Conservation (phyloP, 1,140 invertebrate species). For the Epicauta chinensis region DNA sequence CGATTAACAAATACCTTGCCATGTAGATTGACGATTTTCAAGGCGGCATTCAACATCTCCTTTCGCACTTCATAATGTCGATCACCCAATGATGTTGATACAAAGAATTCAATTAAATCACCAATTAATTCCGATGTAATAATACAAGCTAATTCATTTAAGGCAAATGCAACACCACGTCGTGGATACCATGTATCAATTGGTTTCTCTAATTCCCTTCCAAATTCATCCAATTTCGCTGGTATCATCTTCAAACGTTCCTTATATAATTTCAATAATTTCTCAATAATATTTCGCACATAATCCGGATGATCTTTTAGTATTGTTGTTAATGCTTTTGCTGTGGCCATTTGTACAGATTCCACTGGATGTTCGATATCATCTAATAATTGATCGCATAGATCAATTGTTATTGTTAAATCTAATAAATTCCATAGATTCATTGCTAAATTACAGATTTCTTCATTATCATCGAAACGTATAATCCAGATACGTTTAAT, state of each 20-base stretch:
- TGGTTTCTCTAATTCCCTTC: slow-evolving; percentile 76
- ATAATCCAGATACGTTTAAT: slow-evolving; percentile 71
- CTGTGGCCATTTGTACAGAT: slow-evolving; percentile 70
- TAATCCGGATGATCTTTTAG: slow-evolving; percentile 51
- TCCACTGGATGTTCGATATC: slow-evolving; percentile 76
- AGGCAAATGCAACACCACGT: slow-evolving; percentile 77
- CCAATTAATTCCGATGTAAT: slow-evolving; percentile 63
- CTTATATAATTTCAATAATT: slow-evolving; percentile 68
- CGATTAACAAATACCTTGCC: slow-evolving; percentile 55
- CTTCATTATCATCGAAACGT: slow-evolving; percentile 63
- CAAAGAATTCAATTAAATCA: slow-evolving; percentile 74
- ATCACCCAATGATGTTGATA: slow-evolving; percentile 82
- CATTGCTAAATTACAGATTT: slow-evolving; percentile 61
- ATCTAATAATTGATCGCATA: slow-evolving; percentile 58
- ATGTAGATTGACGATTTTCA: slow-evolving; percentile 84
- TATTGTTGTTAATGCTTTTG: slow-evolving; percentile 65
- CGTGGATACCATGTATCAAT: slow-evolving; percentile 85
- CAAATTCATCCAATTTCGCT: slow-evolving; percentile 84
- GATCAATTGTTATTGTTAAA: slow-evolving; percentile 50
- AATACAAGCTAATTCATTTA: slow-evolving; percentile 66
- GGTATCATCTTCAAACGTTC: slow-evolving; percentile 75
- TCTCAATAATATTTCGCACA: slow-evolving; percentile 53
- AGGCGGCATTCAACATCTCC: slow-evolving; percentile 91
- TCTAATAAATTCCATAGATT: slow-evolving; percentile 61
- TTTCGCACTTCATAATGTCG: slow-evolving; percentile 78